phyloP scores from a whole-genome alignment of 2,888 invertebrate species.

The Athalia circularis region DNA sequence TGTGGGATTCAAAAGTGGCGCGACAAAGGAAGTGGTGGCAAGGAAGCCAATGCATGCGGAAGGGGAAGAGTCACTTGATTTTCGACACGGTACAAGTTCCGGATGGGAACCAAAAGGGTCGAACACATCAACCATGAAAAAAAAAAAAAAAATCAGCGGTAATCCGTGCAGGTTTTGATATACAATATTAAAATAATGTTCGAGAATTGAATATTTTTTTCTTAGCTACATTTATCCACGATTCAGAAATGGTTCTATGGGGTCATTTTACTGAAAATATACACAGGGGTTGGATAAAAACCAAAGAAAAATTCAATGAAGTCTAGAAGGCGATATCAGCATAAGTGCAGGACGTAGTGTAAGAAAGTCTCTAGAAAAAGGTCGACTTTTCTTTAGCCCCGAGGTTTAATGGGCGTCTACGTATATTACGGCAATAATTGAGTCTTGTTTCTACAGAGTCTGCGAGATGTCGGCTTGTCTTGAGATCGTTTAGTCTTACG shows the following conservation, averaged over 20 bases:
- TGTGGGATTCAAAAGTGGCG: neutral
- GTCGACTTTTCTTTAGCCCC: neutral
- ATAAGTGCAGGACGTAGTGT: neutral
- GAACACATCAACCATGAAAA: too few species aligned
- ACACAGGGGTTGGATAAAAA: too few species aligned
- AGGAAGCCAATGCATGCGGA: neutral
- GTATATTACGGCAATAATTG: slow-evolving; percentile 15
- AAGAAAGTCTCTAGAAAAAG: neutral
- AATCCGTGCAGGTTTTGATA: too few species aligned
- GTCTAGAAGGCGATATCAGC: too few species aligned
- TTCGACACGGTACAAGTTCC: neutral
- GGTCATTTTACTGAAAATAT: too few species aligned
- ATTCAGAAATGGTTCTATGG: too few species aligned
- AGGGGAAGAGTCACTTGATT: neutral
- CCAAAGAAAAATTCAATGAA: too few species aligned
- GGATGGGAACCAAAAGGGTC: too few species aligned
- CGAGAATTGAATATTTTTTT: too few species aligned
- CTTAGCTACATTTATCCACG: too few species aligned
- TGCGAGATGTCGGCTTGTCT: neutral
- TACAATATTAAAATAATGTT: too few species aligned
- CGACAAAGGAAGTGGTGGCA: neutral
- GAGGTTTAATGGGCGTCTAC: neutral
- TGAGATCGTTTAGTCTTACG: slow-evolving; percentile 11
- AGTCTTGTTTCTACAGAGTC: neutral
- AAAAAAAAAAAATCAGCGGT: too few species aligned